These are phyloP conservation scores for Pristionchus entomophagus DNA, from an alignment of 2,888 invertebrate genomes.

Conservation along the genomic window DNA sequence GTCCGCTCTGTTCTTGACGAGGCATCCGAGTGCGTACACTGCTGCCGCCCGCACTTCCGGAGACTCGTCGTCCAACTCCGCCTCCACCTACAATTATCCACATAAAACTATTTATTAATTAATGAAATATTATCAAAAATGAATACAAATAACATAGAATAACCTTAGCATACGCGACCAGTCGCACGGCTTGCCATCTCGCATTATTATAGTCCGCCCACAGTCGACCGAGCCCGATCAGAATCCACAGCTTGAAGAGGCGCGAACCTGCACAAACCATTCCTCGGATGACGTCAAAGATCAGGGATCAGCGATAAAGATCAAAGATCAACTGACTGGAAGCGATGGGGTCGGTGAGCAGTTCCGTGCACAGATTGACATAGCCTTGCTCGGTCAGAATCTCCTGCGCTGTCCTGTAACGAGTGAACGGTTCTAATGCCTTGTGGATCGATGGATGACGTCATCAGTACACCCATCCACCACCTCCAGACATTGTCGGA, in stretches of 20 bases:
- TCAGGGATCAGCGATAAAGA: not conserved
- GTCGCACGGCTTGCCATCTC: conserved; percentile 92
- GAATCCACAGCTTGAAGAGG: conserved; percentile 84
- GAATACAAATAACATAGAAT: no score
- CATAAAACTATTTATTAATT: not conserved
- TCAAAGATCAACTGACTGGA: conserved; percentile 1
- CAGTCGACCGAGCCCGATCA: conserved; percentile 90
- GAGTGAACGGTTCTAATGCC: no score
- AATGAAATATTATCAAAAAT: not conserved
- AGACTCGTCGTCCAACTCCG: conserved; percentile 82
- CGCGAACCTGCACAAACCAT: conserved; percentile 76
- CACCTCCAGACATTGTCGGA: no score
- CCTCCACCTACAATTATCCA: conserved; percentile 60
- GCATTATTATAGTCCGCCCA: conserved; percentile 90
- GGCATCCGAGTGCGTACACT: conserved; percentile 89
- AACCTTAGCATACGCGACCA: conserved; percentile 89
- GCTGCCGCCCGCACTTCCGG: conserved; percentile 95
- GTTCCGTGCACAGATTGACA: conserved; percentile 92
- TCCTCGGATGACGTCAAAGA: no score
- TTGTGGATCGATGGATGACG: no score
- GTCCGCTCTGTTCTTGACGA: conserved; percentile 71
- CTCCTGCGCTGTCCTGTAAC: conserved; percentile 79
- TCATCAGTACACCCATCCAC: no score
- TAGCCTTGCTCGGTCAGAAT: conserved; percentile 87
- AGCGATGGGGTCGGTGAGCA: conserved; percentile 83